Percentiles rank a stretch among this genome's conserved stretches.
Evolutionary conservation across 1,140 invertebrate genomes (phyloP).

Genomic region (Pentalonia nigronervosa): DNA sequence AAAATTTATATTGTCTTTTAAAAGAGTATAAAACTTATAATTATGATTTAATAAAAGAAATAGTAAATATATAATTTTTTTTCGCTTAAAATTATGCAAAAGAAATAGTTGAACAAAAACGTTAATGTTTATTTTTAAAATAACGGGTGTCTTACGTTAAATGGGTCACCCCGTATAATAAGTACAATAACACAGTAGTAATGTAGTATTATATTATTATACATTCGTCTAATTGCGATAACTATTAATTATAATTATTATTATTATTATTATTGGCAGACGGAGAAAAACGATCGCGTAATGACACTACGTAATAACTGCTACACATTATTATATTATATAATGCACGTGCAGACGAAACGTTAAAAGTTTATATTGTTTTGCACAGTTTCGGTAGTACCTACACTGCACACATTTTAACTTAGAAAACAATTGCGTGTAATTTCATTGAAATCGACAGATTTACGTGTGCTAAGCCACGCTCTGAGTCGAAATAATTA

Average conservation of each 20-base stretch:
- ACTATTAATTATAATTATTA: not conserved
- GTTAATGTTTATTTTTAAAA: too few relatives aligned
- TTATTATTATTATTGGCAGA: too few relatives aligned
- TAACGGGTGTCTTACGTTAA: too few relatives aligned
- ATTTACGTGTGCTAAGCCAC: not conserved
- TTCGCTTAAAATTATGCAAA: too few relatives aligned
- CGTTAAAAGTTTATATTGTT: not conserved
- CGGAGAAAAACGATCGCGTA: not conserved
- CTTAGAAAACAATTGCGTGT: not conserved
- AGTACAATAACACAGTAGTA: too few relatives aligned
- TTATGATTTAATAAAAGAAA: too few relatives aligned
- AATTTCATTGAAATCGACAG: not conserved
- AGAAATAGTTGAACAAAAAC: too few relatives aligned
- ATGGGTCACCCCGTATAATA: too few relatives aligned
- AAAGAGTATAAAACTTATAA: too few relatives aligned
- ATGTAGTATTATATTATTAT: too few relatives aligned
- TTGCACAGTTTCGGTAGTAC: not conserved
- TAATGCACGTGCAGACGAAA: not conserved
- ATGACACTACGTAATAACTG: not conserved
- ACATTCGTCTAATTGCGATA: not conserved
- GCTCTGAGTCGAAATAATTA: not conserved
- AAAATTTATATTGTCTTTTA: too few relatives aligned
- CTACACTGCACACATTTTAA: not conserved
- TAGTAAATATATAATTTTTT: too few relatives aligned
- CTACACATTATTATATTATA: not conserved